phyloP scores from a whole-genome alignment of 1,140 invertebrate genomes.

The Trichonephila inaurata region DNA sequence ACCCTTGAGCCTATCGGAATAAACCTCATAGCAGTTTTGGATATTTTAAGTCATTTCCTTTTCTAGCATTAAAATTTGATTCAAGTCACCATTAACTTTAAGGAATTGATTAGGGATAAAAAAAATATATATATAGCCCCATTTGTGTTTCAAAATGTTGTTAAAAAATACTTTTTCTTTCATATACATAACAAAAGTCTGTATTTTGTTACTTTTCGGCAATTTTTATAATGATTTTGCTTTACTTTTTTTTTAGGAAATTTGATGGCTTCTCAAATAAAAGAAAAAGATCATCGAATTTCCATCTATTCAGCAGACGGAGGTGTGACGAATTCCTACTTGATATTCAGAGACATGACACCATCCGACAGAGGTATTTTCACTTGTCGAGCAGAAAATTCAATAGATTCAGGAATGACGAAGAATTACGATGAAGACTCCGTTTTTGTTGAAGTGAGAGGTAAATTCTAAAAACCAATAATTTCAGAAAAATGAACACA shows the following conservation, averaged over 20 bases:
- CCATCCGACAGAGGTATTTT: slow-evolving; percentile 57
- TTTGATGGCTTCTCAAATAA: neutral
- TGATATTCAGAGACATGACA: neutral
- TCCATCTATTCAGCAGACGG: slow-evolving; percentile 2
- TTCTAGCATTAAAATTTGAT: too few relatives aligned
- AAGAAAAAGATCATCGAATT: slow-evolving; percentile 38
- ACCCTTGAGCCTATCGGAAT: too few relatives aligned
- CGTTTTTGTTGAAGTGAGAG: slow-evolving; percentile 59
- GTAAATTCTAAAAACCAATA: neutral
- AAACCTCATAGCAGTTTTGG: too few relatives aligned
- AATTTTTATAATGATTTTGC: neutral
- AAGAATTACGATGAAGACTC: slow-evolving; percentile 67
- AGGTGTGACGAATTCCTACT: neutral
- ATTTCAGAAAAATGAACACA: neutral
- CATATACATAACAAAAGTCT: too few relatives aligned
- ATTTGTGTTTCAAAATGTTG: too few relatives aligned
- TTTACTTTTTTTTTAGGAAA: slow-evolving; percentile 2
- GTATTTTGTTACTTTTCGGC: too few relatives aligned
- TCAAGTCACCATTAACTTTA: too few relatives aligned
- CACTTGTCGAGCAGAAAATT: slow-evolving; percentile 74
- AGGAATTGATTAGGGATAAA: too few relatives aligned
- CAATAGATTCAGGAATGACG: slow-evolving; percentile 22
- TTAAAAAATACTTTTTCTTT: too few relatives aligned
- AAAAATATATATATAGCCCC: too few relatives aligned
- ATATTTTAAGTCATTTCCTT: too few relatives aligned